Evolutionary conservation across 2,797 vertebrate genomes (phyloP).

Genomic region (Artibeus lituratus): DNA sequence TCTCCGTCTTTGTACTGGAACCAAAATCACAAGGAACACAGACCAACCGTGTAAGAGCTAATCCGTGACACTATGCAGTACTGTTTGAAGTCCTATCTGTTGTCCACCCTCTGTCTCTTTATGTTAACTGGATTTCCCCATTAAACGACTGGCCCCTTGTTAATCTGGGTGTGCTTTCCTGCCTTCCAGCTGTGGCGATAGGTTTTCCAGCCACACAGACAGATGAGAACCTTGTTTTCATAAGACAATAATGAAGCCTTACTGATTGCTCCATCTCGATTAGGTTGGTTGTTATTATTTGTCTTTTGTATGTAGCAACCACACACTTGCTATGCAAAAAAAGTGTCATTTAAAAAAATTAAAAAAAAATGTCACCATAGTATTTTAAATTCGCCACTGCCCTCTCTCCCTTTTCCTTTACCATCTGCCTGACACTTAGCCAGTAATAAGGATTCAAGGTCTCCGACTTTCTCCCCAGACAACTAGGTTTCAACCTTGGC

Average conservation of each 20-base stretch:
- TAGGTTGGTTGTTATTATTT: neutral
- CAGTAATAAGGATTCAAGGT: neutral
- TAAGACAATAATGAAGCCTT: neutral
- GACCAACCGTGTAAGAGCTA: constrained; percentile 37
- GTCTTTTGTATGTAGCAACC: neutral
- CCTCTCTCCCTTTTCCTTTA: neutral
- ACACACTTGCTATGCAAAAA: neutral
- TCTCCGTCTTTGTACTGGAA: constrained; percentile 45
- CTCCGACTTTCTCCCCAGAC: neutral
- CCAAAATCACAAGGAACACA: constrained; percentile 2
- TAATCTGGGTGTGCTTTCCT: constrained; percentile 39
- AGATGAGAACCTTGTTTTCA: neutral
- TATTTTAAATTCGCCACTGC: neutral
- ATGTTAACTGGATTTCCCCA: constrained; percentile 57
- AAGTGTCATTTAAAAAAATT: neutral
- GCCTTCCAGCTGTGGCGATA: neutral
- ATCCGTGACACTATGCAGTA: constrained; percentile 52
- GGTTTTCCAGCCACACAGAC: neutral
- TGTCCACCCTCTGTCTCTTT: constrained; percentile 43
- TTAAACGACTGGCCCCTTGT: constrained; percentile 70
- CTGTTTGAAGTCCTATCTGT: constrained; percentile 44
- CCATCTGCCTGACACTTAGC: neutral
- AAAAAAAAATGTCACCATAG: neutral
- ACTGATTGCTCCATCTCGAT: neutral
- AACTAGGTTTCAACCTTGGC: neutral